phyloP scores from a whole-genome alignment of 1,140 invertebrate genomes.

The Anadara kagoshimensis region DNA sequence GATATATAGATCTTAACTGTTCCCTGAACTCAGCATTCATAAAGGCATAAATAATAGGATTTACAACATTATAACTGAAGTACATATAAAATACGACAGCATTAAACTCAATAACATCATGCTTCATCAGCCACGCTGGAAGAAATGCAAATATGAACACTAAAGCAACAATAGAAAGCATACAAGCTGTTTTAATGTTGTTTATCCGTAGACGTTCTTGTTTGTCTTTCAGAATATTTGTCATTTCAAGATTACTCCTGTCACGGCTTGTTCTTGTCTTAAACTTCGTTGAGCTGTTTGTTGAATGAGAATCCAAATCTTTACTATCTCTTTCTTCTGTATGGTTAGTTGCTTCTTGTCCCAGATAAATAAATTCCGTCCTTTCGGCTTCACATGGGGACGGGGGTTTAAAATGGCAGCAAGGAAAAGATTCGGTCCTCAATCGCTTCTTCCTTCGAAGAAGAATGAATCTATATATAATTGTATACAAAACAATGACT shows the following conservation, averaged over 20 bases:
- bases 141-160: conserved; percentile 64
- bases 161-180: conserved; percentile 60
- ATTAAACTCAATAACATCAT: conserved; percentile 49
- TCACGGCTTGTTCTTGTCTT: conserved; percentile 15
- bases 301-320: conserved; percentile 29
- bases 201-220: conserved; percentile 44
- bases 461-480: conserved; percentile 50
- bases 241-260: conserved; percentile 5
- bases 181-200: conserved; percentile 64
- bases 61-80: conserved; percentile 68
- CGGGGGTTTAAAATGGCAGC: conserved; percentile 32
- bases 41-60: conserved; percentile 70
- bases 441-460: conserved; percentile 34
- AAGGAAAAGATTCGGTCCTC: conserved; percentile 38
- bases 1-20: neutral
- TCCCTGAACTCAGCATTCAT: conserved; percentile 57
- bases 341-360: conserved; percentile 41
- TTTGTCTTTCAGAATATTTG: conserved; percentile 8
- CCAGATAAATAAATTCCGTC: conserved; percentile 47
- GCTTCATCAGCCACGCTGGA: conserved; percentile 63
- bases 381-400: conserved; percentile 45
- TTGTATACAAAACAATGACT: conserved; percentile 55
- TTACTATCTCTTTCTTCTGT: conserved; percentile 34
- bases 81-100: conserved; percentile 64
- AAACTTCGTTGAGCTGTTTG: conserved; percentile 17